Percentiles rank a stretch among this genome's conserved stretches.
phyloP scores from a whole-genome alignment of 2,888 invertebrate genomes.

The Autographa gamma region DNA sequence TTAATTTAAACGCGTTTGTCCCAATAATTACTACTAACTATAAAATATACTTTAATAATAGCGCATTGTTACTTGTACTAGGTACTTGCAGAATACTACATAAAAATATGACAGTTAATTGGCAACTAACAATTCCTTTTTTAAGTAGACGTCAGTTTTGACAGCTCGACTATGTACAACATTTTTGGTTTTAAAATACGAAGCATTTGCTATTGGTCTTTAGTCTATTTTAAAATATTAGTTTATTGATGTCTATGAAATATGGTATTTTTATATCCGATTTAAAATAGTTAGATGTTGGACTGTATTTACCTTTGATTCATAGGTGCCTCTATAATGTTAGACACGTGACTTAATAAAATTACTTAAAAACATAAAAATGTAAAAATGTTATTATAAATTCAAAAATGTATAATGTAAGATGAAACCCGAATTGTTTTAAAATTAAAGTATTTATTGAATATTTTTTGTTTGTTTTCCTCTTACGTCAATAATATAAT shows the following conservation, averaged over 20 bases:
- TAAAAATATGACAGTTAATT: background rate
- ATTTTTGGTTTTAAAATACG: background rate
- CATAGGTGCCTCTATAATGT: constrained; percentile 39
- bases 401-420: constrained; percentile 63
- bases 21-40: background rate
- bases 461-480: constrained; percentile 35
- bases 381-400: constrained; percentile 52
- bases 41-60: background rate
- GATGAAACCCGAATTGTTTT: constrained; percentile 67
- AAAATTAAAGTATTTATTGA: constrained; percentile 79
- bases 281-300: background rate
- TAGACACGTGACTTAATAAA: constrained; percentile 40
- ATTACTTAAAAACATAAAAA: constrained; percentile 42
- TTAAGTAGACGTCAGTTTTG: background rate
- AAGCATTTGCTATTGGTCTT: background rate
- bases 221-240: background rate
- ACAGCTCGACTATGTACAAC: background rate
- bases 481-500: too few species aligned
- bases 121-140: background rate
- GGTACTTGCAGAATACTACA: background rate
- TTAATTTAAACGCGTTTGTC: background rate
- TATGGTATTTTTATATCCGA: background rate
- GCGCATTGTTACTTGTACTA: background rate
- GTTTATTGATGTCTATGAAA: background rate
- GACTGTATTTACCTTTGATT: background rate